Evolutionary conservation across 2,888 invertebrate species (phyloP).

Genomic region (Lasioglossum vierecki): DNA sequence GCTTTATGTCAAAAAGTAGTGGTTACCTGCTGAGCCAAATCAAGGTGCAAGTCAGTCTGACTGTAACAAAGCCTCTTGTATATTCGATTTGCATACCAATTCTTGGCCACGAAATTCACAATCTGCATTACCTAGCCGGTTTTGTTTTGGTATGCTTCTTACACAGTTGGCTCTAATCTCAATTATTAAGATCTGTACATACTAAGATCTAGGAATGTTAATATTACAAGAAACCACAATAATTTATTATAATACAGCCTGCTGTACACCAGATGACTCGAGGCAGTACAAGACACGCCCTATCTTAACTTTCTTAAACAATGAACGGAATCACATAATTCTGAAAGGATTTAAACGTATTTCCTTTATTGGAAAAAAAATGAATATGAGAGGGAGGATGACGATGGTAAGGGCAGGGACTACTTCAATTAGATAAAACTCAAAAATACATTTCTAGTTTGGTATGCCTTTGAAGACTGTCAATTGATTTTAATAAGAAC

Average conservation of each 20-base stretch:
- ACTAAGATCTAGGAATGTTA: slow-evolving; percentile 80
- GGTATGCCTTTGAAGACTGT: slow-evolving; percentile 33
- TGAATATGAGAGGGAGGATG: slow-evolving; percentile 77
- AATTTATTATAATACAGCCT: slow-evolving; percentile 83
- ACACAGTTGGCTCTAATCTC: slow-evolving; percentile 76
- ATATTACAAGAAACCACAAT: slow-evolving; percentile 83
- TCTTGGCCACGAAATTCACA: slow-evolving; percentile 65
- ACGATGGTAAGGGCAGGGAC: slow-evolving; percentile 80
- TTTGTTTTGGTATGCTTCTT: slow-evolving; percentile 65
- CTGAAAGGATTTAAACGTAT: slow-evolving; percentile 62
- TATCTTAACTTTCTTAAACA: slow-evolving; percentile 62
- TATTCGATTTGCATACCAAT: slow-evolving; percentile 67
- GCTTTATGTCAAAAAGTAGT: slow-evolving; percentile 69
- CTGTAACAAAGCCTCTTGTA: slow-evolving; percentile 73
- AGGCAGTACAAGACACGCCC: slow-evolving; percentile 79
- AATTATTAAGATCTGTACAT: slow-evolving; percentile 78
- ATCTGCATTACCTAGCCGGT: slow-evolving; percentile 57
- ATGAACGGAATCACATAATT: slow-evolving; percentile 66
- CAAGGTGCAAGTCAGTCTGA: slow-evolving; percentile 72
- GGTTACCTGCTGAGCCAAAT: slow-evolving; percentile 66
- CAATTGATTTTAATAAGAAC: slow-evolving; percentile 41
- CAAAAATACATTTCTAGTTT: slow-evolving; percentile 55
- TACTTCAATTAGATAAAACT: slow-evolving; percentile 64
- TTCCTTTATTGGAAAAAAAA: slow-evolving; percentile 74
- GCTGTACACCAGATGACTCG: slow-evolving; percentile 82